Evolutionary conservation across 2,797 vertebrate species (phyloP), one percentile per base, ranked within the genome.

Genomic region (Apogon hyalosoma): DNA sequence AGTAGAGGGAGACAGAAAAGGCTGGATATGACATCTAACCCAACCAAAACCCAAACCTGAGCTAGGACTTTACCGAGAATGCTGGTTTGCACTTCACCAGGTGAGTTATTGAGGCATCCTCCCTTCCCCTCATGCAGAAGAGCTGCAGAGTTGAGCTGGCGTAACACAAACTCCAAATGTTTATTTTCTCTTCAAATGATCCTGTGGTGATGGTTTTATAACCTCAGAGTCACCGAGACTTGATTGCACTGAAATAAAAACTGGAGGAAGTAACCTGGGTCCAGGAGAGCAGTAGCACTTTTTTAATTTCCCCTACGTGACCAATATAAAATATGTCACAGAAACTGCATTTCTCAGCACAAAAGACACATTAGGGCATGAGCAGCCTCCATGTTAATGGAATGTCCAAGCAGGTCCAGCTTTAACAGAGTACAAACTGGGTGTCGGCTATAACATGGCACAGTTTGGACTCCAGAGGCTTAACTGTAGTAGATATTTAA

Each of bases 381-480:
- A 36, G 10, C 36, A 19, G 10, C 15, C 15, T 13, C n/a, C 7
- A 18, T 69, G n/a, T 60, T 31, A 12, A 64, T 41, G 31, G 56
- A 63, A 6, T 45, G 16, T 6, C 38, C 48, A 46, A 47, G 21
- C 31, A 21, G 55, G 39, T 66, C 24, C 54, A 36, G 33, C 47
- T 12, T 48, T 63, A 63, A 50, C 48, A 31, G 54, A 72, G 50
- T 41, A 28, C 49, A 71, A 67, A 49, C 46, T 12, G 24, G 42
- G 60, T 62, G 59, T 80, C 58, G 38, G 48, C 9, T 57, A 3
- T 47, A 49, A 50, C 42, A 33, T 14, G 42, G 31, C 48, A 51
- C 58, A 58, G 63, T 54, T 46, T 48, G 54, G 31, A 36, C 62
- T 62, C 68, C 24, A 33, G 66, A 77, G 73, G 31, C 18, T 39